Base-by-base conservation (phyloP, 2,113 vertebrate species). In the Halichoeres trimaculatus region DNA sequence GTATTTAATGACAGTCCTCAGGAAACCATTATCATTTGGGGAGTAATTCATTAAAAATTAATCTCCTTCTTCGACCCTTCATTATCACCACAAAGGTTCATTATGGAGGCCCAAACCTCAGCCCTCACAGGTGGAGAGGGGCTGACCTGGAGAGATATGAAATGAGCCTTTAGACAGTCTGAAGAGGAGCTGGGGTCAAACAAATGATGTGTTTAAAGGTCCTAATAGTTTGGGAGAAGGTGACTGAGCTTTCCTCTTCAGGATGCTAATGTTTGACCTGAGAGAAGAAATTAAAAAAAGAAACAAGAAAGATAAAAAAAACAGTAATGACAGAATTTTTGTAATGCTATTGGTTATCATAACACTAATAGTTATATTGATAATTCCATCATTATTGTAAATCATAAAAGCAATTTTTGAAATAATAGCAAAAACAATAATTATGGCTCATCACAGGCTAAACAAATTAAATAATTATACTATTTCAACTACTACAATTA, bases 21-120 rank as follows among this genome's bases (percentile, higher is more conserved):
- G 65, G 68, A 89, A 85, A 65, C 63, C 66, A 80, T 85, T 81
- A 89, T 86, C 83, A 59, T 89, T 76, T 69, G 34, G 61, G 83
- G 65, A 81, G 70, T 63, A 47, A 82, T 90, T 89, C 80, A 88
- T 84, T 84, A 88, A 88, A 87, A 86, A 87, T 84, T 80, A 63
- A 88, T 91, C 70, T 79, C 36, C 51, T 76, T 54, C 72, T 69
- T 71, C 70, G 59, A 47, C 60, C 70, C 60, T 58, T 65, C 78
- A 86, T 85, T 68, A 88, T 81, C 58, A 17, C 48, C 40, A 73
- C 64, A 53, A 56, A 77, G 61, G 70, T 83, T 86, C 73, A 86
- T 85, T 83, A 61, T 74, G 52, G 72, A 68, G 76, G 47, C 48
- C 58, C 57, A 76, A 83, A 80, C 78, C 67, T 47, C 64, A 48